Evolutionary conservation across 2,113 vertebrate species (phyloP).

Genomic region (Butorides virescens): DNA sequence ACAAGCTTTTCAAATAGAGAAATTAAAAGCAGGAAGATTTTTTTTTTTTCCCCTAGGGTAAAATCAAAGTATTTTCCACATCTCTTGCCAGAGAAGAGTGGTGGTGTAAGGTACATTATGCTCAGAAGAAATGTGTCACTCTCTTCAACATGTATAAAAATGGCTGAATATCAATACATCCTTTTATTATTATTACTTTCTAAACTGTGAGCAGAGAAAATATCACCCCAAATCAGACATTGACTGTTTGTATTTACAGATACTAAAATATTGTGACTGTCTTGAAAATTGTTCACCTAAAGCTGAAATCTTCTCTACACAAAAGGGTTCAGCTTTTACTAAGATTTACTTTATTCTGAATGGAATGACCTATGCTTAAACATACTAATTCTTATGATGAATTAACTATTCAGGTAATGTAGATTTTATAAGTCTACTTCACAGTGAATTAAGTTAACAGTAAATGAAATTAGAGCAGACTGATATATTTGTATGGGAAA

Average conservation of each 20-base stretch:
- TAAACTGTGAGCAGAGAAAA: background rate
- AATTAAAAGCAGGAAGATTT: background rate
- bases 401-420: background rate
- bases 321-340: background rate
- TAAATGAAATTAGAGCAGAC: background rate
- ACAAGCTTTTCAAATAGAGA: background rate
- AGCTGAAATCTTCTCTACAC: background rate
- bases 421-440: background rate
- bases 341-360: background rate
- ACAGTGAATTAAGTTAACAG: background rate
- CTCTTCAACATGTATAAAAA: background rate
- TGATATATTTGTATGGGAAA: background rate
- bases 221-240: background rate
- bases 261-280: background rate
- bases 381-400: background rate
- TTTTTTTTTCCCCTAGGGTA: background rate
- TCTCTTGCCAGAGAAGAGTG: background rate
- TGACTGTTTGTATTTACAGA: background rate
- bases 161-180: background rate
- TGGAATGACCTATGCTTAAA: background rate
- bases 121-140: background rate
- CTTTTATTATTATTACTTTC: background rate
- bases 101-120: background rate
- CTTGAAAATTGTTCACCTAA: background rate
- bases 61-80: background rate